Evolutionary conservation across 1,140 invertebrate genomes (phyloP), one percentile per base, ranked within the genome.

Genomic region (Orchestia grillus): DNA sequence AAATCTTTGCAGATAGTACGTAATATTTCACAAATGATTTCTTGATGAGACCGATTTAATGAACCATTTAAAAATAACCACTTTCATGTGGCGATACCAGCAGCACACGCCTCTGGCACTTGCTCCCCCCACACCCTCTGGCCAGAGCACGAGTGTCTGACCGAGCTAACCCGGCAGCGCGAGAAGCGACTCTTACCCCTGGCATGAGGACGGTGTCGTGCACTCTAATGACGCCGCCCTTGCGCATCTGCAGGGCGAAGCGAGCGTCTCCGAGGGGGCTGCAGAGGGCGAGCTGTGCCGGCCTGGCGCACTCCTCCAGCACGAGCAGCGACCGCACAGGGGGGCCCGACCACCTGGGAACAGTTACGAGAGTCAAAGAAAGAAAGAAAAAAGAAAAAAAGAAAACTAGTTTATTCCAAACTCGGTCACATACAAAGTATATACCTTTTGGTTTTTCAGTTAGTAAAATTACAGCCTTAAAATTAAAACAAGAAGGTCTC

Each of bases 141-240:
- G 36, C 62, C 11, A 36, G 28, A 1, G 28, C 36, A 77, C 11
- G 62, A 77, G 3, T 77, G n/a, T 77, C 28, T 36, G 11, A 15
- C 62, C 62, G 28, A 19, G 62, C 62, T 36, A 36, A 15, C 62
- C 28, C 36, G 62, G 47, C 11, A 36, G 36, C 62, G 62, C 62
- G 62, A 28, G 1, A 3, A 19, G 28, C 15, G 6, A 36, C 62
- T 97, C 98, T 98, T 97, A 98, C 98, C 97, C 98, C 99, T 87
- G 98, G 98, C 98, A 99, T 99, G 96, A 99, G 97, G 88, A 98
- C 98, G 88, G 98, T 99, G 97, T 99, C 99, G 97, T 99, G 99
- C 41, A 99, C 98, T 97, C 99, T 99, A 96, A 99, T 98, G 95
- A 99, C 98, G 28, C 98, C 98, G 45, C 99, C 99, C 45, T 98